Conservation (phyloP, 2,113 vertebrate species). For the Pelusios castaneus region DNA sequence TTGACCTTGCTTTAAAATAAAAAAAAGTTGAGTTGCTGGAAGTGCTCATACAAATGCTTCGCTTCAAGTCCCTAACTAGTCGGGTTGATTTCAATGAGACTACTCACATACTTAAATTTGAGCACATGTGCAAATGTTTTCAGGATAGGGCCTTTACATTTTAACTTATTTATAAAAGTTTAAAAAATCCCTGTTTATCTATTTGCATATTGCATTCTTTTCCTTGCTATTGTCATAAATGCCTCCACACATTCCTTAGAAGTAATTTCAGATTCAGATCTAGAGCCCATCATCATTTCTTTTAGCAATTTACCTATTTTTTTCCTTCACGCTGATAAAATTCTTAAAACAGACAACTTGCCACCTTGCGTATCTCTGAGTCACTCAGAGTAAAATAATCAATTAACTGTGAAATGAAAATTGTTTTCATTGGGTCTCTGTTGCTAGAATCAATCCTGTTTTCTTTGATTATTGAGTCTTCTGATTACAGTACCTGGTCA, state of each 20-base stretch:
- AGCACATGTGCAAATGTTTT: neutral
- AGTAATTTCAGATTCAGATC: neutral
- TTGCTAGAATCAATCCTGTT: neutral
- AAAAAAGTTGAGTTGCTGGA: neutral
- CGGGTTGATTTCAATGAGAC: neutral
- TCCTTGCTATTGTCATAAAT: neutral
- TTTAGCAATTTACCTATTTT: neutral
- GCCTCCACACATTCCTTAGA: neutral
- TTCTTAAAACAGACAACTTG: neutral
- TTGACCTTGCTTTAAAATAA: neutral
- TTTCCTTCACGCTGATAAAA: neutral
- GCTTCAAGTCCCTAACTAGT: neutral
- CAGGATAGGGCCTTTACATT: neutral
- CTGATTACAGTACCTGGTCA: conserved; percentile 24
- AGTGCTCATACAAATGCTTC: neutral
- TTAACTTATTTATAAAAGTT: neutral
- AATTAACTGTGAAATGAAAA: conserved; percentile 11
- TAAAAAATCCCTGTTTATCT: neutral
- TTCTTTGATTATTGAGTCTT: conserved; percentile 40
- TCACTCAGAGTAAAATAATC: conserved; percentile 15
- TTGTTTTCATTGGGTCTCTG: conserved; percentile 10
- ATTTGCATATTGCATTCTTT: neutral
- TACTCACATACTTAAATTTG: neutral
- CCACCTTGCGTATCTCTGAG: neutral
- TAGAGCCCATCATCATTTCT: neutral